phyloP scores from a whole-genome alignment of 2,888 invertebrate species.

The Tethea ocularis region DNA sequence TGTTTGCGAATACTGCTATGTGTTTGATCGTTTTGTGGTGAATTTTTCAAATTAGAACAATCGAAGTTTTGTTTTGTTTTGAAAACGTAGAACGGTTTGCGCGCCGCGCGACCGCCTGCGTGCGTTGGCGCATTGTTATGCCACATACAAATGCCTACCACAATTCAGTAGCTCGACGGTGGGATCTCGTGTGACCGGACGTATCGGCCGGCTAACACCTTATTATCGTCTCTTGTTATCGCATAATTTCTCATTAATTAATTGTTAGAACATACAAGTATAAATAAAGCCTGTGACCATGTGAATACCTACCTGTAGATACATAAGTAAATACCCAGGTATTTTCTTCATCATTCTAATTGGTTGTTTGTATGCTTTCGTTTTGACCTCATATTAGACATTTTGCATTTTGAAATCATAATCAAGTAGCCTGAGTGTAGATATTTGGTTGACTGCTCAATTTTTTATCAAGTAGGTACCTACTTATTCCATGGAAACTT shows the following conservation, averaged over 20 bases:
- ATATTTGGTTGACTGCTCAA: too few relatives aligned
- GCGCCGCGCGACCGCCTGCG: constrained; percentile 54
- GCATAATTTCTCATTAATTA: constrained; percentile 16
- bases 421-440: too few relatives aligned
- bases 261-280: constrained; percentile 7
- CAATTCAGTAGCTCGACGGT: constrained; percentile 52
- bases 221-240: constrained; percentile 41
- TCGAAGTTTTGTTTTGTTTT: constrained; percentile 72
- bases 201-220: constrained; percentile 37
- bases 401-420: too few relatives aligned
- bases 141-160: constrained; percentile 57
- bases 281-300: background rate
- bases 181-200: constrained; percentile 69
- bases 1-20: constrained; percentile 72
- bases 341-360: too few relatives aligned
- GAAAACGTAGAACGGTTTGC: constrained; percentile 66
- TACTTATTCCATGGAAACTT: too few relatives aligned
- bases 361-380: too few relatives aligned
- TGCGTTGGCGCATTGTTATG: constrained; percentile 68
- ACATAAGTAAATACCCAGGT: too few relatives aligned
- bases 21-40: constrained; percentile 77
- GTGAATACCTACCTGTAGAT: too few relatives aligned
- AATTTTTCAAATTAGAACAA: constrained; percentile 76
- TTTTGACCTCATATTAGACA: too few relatives aligned
- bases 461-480: too few relatives aligned